These are phyloP conservation scores for Cyprinella venusta DNA, from an alignment of 2,797 vertebrate genomes.

Conservation along the genomic window DNA sequence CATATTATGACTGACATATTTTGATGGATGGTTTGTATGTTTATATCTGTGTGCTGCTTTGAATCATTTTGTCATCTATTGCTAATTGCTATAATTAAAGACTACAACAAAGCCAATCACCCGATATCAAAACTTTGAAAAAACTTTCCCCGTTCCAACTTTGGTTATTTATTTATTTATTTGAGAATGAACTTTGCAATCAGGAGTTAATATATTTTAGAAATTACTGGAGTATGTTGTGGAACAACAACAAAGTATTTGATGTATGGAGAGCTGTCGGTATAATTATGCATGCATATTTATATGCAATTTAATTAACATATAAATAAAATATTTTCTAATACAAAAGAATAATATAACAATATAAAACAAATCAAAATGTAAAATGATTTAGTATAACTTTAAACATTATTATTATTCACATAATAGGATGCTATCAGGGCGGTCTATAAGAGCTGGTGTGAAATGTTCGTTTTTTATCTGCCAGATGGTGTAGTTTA, in stretches of 20 bases:
- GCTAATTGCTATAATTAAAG: constrained; percentile 26
- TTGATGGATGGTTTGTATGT: constrained; percentile 22
- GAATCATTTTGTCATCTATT: neutral
- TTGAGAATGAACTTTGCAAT: constrained; percentile 1
- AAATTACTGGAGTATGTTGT: neutral
- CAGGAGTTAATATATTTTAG: neutral
- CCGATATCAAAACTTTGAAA: neutral
- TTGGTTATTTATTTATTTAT: neutral
- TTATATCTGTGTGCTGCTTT: constrained; percentile 3
- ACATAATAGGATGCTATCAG: neutral
- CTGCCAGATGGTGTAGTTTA: constrained; percentile 24
- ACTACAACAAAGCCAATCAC: constrained; percentile 1
- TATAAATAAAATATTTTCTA: neutral
- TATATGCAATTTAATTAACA: neutral
- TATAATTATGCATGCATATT: neutral
- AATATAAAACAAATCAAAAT: neutral
- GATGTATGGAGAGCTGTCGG: neutral
- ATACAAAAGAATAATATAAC: neutral
- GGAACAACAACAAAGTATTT: neutral
- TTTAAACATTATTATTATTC: neutral
- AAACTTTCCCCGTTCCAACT: neutral
- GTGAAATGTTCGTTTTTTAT: neutral
- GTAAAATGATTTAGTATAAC: fast-evolving
- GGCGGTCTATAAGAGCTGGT: neutral
- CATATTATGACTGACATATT: neutral